phyloP scores from a whole-genome alignment of 2,797 vertebrate genomes.

The Bradypodion ventrale region DNA sequence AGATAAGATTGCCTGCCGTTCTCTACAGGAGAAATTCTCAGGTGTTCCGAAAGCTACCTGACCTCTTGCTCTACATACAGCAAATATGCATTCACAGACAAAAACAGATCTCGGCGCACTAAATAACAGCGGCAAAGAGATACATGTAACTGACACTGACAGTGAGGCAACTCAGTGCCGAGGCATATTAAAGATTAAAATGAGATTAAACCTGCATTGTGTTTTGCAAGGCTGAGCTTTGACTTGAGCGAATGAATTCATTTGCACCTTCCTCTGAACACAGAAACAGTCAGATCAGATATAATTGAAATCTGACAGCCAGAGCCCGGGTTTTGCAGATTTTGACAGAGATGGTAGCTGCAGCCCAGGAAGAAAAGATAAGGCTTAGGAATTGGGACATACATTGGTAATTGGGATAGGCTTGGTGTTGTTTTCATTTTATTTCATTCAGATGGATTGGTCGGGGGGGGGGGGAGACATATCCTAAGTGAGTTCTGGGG shows the following conservation, averaged over 20 bases:
- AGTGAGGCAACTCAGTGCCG: background rate
- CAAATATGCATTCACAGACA: background rate
- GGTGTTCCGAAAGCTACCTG: background rate
- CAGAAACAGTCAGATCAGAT: background rate
- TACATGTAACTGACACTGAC: background rate
- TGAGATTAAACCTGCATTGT: conserved; percentile 16
- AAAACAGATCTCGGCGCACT: background rate
- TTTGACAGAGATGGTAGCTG: background rate
- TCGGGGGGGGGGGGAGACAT: too few relatives aligned
- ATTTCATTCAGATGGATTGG: too few relatives aligned
- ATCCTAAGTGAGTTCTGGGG: too few relatives aligned
- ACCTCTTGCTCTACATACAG: background rate
- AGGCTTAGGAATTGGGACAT: background rate
- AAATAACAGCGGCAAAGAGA: background rate
- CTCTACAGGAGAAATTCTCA: background rate
- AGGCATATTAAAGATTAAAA: conserved; percentile 25
- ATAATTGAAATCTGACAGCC: background rate
- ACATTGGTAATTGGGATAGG: too few relatives aligned
- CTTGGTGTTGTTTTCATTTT: background rate
- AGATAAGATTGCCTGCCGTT: background rate
- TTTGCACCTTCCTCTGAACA: background rate
- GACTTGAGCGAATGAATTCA: background rate
- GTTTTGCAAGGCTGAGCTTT: background rate
- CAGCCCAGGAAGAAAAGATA: background rate
- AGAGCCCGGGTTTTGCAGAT: background rate